These are phyloP conservation scores for Dasypolia templi DNA, from an alignment of 2,888 invertebrate species.

Conservation along the genomic window DNA sequence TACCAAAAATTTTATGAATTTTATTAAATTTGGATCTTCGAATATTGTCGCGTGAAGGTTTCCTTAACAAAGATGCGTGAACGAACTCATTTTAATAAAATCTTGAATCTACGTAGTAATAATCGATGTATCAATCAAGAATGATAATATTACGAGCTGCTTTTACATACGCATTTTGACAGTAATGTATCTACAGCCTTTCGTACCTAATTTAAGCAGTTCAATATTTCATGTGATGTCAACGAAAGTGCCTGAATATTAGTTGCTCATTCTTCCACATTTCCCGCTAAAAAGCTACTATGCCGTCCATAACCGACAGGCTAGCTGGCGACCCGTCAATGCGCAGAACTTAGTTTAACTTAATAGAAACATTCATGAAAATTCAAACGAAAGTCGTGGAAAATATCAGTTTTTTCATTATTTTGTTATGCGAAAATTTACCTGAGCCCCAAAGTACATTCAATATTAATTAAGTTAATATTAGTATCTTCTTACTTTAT, in stretches of 20 bases:
- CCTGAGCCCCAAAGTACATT: constrained; percentile 21
- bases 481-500: constrained; percentile 1
- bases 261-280: constrained; percentile 26
- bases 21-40: too few relatives aligned
- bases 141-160: constrained; percentile 2
- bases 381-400: too few relatives aligned
- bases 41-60: constrained; percentile 16
- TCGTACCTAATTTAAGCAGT: not conserved
- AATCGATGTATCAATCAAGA: constrained; percentile 36
- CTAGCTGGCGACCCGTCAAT: constrained; percentile 47
- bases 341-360: constrained; percentile 19
- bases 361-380: too few relatives aligned
- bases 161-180: constrained; percentile 4
- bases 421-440: constrained; percentile 49
- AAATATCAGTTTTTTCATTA: constrained; percentile 60
- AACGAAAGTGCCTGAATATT: constrained; percentile 26
- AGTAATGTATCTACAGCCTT: not conserved
- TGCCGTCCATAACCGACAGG: constrained; percentile 7
- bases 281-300: constrained; percentile 44
- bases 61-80: constrained; percentile 16
- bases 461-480: constrained; percentile 21
- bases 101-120: constrained; percentile 18
- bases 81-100: constrained; percentile 39
- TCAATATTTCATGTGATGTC: not conserved
- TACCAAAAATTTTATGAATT: too few relatives aligned